Evolutionary conservation across 2,888 invertebrate genomes (phyloP).

Genomic region (Polietes domitor): DNA sequence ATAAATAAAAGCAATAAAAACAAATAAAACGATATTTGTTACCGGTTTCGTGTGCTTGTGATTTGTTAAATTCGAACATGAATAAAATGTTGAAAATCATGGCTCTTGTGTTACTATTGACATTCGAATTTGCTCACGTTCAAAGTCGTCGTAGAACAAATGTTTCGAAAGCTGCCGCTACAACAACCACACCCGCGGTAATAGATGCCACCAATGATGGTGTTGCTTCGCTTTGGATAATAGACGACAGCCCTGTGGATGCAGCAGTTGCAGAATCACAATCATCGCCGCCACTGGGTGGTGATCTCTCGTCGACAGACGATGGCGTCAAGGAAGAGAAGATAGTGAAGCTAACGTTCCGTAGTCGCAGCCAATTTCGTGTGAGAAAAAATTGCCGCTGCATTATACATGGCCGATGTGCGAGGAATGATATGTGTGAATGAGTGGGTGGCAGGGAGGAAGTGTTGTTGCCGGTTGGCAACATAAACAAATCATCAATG

Average conservation of each 20-base stretch:
- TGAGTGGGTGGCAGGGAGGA: too few relatives aligned
- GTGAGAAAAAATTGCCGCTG: constrained; percentile 20
- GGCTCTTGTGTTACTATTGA: neutral
- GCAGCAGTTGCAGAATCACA: neutral
- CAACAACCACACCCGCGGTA: neutral
- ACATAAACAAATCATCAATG: too few relatives aligned
- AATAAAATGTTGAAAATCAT: neutral
- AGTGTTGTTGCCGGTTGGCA: too few relatives aligned
- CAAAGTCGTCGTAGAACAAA: neutral
- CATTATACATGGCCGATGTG: constrained; percentile 3
- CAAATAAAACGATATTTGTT: neutral
- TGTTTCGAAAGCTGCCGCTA: neutral
- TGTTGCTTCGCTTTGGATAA: neutral
- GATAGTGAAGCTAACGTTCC: neutral
- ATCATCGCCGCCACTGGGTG: neutral
- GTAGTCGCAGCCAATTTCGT: neutral
- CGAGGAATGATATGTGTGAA: neutral
- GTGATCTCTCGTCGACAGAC: neutral
- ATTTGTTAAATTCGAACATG: neutral
- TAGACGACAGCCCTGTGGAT: neutral
- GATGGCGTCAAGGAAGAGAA: neutral
- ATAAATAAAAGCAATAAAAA: neutral
- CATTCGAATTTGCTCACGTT: neutral
- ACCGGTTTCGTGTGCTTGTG: neutral
- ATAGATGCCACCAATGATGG: neutral